phyloP scores from a whole-genome alignment of 1,140 invertebrate species.

The Anadara kagoshimensis region DNA sequence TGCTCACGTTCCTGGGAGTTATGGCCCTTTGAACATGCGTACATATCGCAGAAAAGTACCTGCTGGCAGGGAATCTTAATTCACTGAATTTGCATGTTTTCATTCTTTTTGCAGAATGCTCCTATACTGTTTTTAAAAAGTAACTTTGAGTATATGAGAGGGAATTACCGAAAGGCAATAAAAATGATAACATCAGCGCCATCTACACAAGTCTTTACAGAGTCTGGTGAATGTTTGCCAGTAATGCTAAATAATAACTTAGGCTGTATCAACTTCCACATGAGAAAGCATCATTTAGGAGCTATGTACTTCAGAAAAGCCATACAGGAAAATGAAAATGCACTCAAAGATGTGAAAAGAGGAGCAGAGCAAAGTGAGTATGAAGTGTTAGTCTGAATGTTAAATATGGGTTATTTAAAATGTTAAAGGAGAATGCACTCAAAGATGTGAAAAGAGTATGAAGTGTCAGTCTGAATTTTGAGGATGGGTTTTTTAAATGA shows the following conservation, averaged over 20 bases:
- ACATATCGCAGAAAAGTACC: too few species aligned
- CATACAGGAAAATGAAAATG: slow-evolving; percentile 84
- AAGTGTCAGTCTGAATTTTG: too few species aligned
- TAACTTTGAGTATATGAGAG: slow-evolving; percentile 82
- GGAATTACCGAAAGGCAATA: slow-evolving; percentile 81
- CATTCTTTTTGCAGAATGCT: slow-evolving; percentile 75
- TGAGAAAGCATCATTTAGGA: slow-evolving; percentile 90
- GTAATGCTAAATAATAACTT: slow-evolving; percentile 92
- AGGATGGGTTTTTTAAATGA: too few species aligned
- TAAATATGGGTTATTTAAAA: too few species aligned
- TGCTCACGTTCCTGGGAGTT: too few species aligned
- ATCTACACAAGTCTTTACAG: slow-evolving; percentile 45
- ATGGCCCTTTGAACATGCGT: too few species aligned
- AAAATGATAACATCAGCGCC: slow-evolving; percentile 80
- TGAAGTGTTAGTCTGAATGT: background rate
- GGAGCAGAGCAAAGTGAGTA: slow-evolving; percentile 45
- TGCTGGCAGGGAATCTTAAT: too few species aligned
- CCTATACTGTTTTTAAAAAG: slow-evolving; percentile 81
- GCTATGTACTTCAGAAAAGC: slow-evolving; percentile 90
- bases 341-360: slow-evolving; percentile 71
- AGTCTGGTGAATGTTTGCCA: slow-evolving; percentile 66
- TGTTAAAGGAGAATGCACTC: slow-evolving; percentile 10
- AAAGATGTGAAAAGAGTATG: slow-evolving; percentile 82
- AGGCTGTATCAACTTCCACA: slow-evolving; percentile 89
- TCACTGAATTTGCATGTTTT: too few species aligned